Evolutionary conservation across 2,888 invertebrate species (phyloP).

Genomic region (Helicoverpa assulta): DNA sequence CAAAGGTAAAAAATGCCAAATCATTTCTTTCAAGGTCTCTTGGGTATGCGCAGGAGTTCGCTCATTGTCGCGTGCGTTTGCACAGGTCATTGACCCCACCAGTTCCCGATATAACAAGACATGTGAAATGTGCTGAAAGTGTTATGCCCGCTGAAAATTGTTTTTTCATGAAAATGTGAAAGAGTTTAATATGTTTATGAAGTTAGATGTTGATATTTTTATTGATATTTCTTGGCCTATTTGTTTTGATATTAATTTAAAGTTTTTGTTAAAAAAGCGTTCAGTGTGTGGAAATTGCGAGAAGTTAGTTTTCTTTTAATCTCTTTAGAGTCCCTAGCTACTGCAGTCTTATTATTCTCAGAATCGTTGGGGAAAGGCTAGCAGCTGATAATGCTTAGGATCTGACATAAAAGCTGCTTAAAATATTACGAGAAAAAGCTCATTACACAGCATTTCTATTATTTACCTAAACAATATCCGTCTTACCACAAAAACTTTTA

Average conservation of each 20-base stretch:
- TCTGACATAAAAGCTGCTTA: too few species aligned
- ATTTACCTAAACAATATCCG: too few species aligned
- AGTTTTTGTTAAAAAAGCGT: background rate
- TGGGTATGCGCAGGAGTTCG: constrained; percentile 47
- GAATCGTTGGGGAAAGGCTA: too few species aligned
- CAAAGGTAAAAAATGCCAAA: constrained; percentile 24
- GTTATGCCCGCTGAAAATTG: constrained; percentile 30
- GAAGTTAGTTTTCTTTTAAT: too few species aligned
- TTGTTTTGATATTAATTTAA: constrained; percentile 1
- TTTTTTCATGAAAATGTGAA: background rate
- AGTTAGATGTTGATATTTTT: background rate
- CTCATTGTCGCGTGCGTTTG: constrained; percentile 38
- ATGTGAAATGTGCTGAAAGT: constrained; percentile 37
- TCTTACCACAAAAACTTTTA: too few species aligned
- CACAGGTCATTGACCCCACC: constrained; percentile 36
- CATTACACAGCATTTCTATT: too few species aligned
- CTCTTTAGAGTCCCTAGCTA: too few species aligned
- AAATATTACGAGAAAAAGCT: too few species aligned
- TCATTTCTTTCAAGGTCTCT: constrained; percentile 31
- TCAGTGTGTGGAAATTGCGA: too few species aligned
- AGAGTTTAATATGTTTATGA: background rate
- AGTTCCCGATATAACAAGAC: constrained; percentile 28
- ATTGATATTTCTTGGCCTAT: constrained; percentile 9
- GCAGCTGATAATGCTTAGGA: too few species aligned
- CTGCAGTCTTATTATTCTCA: too few species aligned